These are phyloP conservation scores for Luperina testacea DNA, from an alignment of 2,888 invertebrate genomes.

Conservation along the genomic window DNA sequence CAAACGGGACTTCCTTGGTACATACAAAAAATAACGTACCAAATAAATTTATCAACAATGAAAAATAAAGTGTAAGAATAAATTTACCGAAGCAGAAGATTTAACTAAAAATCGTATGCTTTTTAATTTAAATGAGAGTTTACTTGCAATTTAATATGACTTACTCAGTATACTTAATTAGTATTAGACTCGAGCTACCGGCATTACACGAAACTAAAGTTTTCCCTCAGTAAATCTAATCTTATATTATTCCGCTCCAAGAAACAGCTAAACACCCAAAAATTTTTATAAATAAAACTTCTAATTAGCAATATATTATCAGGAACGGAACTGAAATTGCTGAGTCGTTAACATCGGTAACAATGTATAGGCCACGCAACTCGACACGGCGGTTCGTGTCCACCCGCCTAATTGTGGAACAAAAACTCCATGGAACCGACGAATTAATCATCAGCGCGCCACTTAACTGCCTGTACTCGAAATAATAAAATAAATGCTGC, in stretches of 20 bases:
- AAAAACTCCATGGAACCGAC: conserved; percentile 86
- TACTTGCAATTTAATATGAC: conserved; percentile 12
- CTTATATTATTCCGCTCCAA: conserved; percentile 60
- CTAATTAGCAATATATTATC: conserved; percentile 84
- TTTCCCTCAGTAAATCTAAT: conserved; percentile 63
- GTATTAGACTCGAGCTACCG: conserved; percentile 50
- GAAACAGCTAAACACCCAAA: conserved; percentile 65
- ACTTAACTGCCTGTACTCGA: conserved; percentile 78
- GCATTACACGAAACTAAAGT: conserved; percentile 56
- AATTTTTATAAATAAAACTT: conserved; percentile 74
- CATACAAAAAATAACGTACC: conserved; percentile 18
- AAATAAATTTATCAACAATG: conserved; percentile 31
- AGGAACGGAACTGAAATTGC: conserved; percentile 79
- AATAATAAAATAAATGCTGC: conserved; percentile 78
- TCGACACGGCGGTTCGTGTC: conserved; percentile 77
- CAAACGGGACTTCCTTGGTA: conserved; percentile 2
- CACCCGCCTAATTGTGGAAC: conserved; percentile 84
- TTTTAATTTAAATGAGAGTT: conserved; percentile 24
- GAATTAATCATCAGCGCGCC: conserved; percentile 84
- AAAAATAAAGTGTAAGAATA: conserved; percentile 45
- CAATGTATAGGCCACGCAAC: conserved; percentile 83
- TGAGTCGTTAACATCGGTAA: conserved; percentile 80
- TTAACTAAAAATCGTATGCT: conserved; percentile 24
- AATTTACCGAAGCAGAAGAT: conserved; percentile 44
- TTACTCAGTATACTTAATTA: conserved; percentile 32